Percentiles rank a stretch among this genome's conserved stretches.
These are phyloP conservation scores for Rhopalosiphum maidis DNA, from an alignment of 1,140 invertebrate species.

Conservation along the genomic window DNA sequence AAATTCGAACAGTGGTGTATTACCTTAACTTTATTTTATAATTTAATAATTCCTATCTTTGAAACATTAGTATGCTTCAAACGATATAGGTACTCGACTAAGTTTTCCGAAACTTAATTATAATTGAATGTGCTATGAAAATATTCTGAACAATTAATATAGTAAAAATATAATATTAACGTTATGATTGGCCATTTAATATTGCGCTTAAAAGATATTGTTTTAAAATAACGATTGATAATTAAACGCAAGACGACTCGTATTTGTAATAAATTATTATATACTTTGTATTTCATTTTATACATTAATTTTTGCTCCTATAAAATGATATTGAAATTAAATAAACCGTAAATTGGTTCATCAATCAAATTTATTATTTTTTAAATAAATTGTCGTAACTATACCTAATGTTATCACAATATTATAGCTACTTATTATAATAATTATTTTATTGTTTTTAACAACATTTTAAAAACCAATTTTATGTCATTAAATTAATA, in stretches of 20 bases:
- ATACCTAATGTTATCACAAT: neutral
- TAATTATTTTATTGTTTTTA: neutral
- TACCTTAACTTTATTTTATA: neutral
- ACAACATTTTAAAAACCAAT: neutral
- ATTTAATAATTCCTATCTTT: slow-evolving; percentile 12
- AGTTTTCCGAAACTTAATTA: neutral
- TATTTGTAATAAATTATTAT: neutral
- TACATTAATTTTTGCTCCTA: neutral
- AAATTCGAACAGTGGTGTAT: neutral
- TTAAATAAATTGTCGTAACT: neutral
- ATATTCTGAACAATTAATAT: neutral
- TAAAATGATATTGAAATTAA: too few relatives aligned
- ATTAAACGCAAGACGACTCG: neutral
- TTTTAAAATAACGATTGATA: too few relatives aligned
- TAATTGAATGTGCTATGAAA: neutral
- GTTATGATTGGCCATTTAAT: neutral
- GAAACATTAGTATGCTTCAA: neutral
- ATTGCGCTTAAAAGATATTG: too few relatives aligned
- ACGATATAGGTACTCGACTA: neutral
- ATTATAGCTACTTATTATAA: neutral
- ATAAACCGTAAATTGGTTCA: too few relatives aligned
- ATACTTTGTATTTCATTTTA: neutral
- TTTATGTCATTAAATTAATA: neutral
- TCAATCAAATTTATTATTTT: too few relatives aligned
- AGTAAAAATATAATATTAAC: neutral